A percentile compares a stretch with the other conserved stretches of the same genome.
Evolutionary conservation across 2,888 invertebrate genomes (phyloP).

Genomic region (Drosophila tripunctata): DNA sequence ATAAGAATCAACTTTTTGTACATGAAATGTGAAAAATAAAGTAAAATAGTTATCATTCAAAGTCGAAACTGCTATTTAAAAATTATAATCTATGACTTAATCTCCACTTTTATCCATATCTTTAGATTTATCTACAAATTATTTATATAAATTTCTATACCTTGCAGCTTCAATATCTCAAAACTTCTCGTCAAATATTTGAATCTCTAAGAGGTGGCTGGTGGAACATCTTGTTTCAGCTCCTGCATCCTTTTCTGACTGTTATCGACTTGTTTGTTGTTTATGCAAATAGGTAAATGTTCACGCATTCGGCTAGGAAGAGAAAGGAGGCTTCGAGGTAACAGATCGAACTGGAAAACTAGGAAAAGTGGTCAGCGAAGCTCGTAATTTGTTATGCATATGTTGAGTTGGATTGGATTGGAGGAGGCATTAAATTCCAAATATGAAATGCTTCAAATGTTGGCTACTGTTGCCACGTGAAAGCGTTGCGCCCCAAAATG

Average conservation of each 20-base stretch:
- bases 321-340: not conserved
- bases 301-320: conserved; percentile 4
- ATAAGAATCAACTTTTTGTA: too few species aligned
- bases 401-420: conserved; percentile 23
- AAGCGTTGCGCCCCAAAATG: not conserved
- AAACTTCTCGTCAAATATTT: not conserved
- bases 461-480: conserved; percentile 55
- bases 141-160: too few species aligned
- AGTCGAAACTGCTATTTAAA: too few species aligned
- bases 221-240: conserved; percentile 13
- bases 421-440: conserved; percentile 48
- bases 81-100: too few species aligned
- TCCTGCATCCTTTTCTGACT: conserved; percentile 11
- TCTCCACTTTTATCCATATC: too few species aligned
- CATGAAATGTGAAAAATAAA: too few species aligned
- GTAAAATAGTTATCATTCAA: too few species aligned
- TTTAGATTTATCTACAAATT: too few species aligned
- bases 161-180: too few species aligned
- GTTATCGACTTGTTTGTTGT: conserved; percentile 45
- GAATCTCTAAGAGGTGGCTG: not conserved
- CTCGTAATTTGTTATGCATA: conserved; percentile 52
- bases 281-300: conserved; percentile 64
- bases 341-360: conserved; percentile 33
- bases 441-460: conserved; percentile 48
- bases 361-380: conserved; percentile 28